Evolutionary conservation across 2,888 invertebrate species (phyloP).

Genomic region (Drosophila buzzatii): DNA sequence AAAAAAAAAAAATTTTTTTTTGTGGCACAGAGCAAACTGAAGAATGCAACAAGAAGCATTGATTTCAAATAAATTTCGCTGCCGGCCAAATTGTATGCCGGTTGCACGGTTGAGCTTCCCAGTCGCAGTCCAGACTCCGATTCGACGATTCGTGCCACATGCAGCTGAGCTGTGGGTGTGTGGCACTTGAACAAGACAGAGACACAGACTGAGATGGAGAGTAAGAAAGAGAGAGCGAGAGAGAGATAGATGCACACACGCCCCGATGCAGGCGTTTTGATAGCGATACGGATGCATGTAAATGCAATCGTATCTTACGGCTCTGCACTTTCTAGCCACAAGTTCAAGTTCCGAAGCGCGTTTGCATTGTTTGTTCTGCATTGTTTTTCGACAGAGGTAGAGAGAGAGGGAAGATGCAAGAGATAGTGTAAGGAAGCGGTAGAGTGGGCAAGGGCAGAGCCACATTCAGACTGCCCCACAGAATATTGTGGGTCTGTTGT

Average conservation of each 20-base stretch:
- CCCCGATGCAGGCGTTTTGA: conserved; percentile 78
- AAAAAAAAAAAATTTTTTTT: conserved; percentile 26
- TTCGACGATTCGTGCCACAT: conserved; percentile 73
- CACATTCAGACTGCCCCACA: conserved; percentile 20
- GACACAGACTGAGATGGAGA: background rate
- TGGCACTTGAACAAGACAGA: conserved; percentile 23
- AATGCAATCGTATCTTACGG: conserved; percentile 82
- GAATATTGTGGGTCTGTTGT: conserved; percentile 21
- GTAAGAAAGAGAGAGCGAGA: background rate
- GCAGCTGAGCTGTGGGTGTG: conserved; percentile 73
- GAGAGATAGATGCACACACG: conserved; percentile 57
- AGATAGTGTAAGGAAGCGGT: background rate
- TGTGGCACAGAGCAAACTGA: conserved; percentile 67
- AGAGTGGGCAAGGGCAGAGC: background rate
- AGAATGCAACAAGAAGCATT: conserved; percentile 82
- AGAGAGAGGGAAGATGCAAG: background rate
- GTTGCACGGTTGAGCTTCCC: conserved; percentile 67
- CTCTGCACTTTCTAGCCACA: conserved; percentile 80
- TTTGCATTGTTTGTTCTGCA: conserved; percentile 81
- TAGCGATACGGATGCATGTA: conserved; percentile 80
- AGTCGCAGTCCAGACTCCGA: conserved; percentile 17
- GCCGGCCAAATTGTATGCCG: conserved; percentile 81
- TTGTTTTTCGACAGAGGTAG: conserved; percentile 51
- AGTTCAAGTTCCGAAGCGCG: conserved; percentile 77
- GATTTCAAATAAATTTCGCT: conserved; percentile 83